These are phyloP conservation scores for Synanthedon myopaeformis DNA, from an alignment of 2,888 invertebrate species.

Conservation along the genomic window DNA sequence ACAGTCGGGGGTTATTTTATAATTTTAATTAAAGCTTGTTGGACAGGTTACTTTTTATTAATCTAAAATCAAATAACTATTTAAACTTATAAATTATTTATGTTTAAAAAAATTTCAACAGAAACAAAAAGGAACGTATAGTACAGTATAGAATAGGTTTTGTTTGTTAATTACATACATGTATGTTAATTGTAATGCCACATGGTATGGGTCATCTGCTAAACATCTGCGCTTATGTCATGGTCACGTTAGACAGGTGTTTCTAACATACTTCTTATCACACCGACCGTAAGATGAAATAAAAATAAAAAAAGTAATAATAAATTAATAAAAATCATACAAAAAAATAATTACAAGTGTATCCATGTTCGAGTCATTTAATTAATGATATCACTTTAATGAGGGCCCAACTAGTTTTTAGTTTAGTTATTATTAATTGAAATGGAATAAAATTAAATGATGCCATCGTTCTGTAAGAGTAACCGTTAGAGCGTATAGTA, in stretches of 20 bases:
- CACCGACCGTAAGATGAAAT: neutral
- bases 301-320: no score
- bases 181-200: slow-evolving; percentile 7
- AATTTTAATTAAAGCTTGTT: no score
- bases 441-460: neutral
- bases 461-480: neutral
- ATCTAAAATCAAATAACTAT: no score
- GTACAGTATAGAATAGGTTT: no score
- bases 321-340: no score
- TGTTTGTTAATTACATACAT: no score
- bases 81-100: no score
- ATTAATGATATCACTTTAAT: neutral
- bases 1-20: no score
- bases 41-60: no score
- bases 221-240: slow-evolving; percentile 30
- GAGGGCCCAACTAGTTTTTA: neutral
- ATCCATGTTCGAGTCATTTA: neutral
- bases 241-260: slow-evolving; percentile 53
- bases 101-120: no score
- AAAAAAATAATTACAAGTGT: no score
- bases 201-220: slow-evolving; percentile 30
- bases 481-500: neutral
- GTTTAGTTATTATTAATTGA: neutral
- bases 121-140: no score
- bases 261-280: slow-evolving; percentile 28